Evolutionary conservation across 2,888 invertebrate genomes (phyloP).

Genomic region (Oxyteleia sp.): DNA sequence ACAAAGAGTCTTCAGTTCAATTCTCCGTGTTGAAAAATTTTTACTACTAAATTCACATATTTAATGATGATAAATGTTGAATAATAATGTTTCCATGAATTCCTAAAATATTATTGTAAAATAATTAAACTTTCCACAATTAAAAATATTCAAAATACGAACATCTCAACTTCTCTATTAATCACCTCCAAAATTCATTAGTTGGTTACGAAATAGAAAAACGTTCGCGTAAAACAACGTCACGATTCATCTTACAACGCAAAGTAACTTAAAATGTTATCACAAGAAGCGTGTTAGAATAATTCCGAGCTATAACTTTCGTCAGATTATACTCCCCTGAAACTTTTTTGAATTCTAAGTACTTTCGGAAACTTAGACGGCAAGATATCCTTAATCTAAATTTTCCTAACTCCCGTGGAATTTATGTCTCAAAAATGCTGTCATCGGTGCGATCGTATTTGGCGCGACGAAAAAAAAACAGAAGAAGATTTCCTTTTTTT

Average conservation of each 20-base stretch:
- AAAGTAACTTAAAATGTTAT: conserved; percentile 46
- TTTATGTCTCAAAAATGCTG: conserved; percentile 30
- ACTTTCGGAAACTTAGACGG: conserved; percentile 43
- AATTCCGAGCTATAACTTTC: conserved; percentile 58
- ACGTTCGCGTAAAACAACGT: background rate
- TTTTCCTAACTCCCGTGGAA: conserved; percentile 30
- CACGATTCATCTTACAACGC: background rate
- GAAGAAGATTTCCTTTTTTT: too few relatives aligned
- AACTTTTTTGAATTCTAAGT: conserved; percentile 61
- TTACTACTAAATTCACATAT: too few relatives aligned
- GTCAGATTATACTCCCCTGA: conserved; percentile 44
- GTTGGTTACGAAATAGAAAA: background rate
- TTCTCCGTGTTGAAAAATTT: too few relatives aligned
- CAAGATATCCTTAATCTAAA: conserved; percentile 48
- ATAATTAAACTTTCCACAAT: too few relatives aligned
- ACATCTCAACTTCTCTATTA: too few relatives aligned
- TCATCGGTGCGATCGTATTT: conserved; percentile 37
- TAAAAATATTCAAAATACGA: too few relatives aligned
- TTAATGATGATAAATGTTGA: too few relatives aligned
- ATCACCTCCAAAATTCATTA: too few relatives aligned
- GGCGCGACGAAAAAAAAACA: background rate
- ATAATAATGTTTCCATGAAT: too few relatives aligned
- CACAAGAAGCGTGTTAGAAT: conserved; percentile 46
- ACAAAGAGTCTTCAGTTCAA: too few relatives aligned
- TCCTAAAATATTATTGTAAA: too few relatives aligned